phyloP scores from a whole-genome alignment of 1,140 invertebrate genomes.

The Zaprionus ghesquierei region DNA sequence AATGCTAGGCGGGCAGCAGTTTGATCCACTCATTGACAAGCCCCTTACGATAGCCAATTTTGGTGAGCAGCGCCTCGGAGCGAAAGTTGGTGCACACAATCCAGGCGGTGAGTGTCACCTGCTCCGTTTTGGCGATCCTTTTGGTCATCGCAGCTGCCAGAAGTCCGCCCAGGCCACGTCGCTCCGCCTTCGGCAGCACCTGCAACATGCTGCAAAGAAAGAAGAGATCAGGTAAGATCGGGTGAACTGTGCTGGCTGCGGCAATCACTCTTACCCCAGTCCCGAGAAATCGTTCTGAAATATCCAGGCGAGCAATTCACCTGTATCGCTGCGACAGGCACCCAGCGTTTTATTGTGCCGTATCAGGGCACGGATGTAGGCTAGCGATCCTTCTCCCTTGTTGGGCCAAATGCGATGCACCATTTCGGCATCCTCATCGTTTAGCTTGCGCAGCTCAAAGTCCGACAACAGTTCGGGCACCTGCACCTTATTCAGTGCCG shows the following conservation, averaged over 20 bases:
- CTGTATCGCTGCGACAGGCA: conserved; percentile 47
- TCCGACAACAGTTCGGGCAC: conserved; percentile 54
- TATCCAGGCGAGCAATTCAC: conserved; percentile 69
- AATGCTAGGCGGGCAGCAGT: conserved; percentile 26
- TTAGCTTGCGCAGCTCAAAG: conserved; percentile 52
- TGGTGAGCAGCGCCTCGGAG: conserved; percentile 55
- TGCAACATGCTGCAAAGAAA: conserved; percentile 58
- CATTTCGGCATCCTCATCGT: conserved; percentile 45
- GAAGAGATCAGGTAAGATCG: neutral
- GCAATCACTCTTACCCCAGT: conserved; percentile 48
- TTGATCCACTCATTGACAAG: conserved; percentile 75
- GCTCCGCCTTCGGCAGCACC: conserved; percentile 59
- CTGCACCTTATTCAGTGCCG: conserved; percentile 4
- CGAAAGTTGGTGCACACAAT: conserved; percentile 63
- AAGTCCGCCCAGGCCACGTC: conserved; percentile 60
- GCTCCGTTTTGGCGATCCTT: conserved; percentile 47
- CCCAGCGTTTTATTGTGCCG: conserved; percentile 58
- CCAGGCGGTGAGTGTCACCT: conserved; percentile 67
- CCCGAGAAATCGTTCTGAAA: conserved; percentile 76
- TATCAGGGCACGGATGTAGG: conserved; percentile 59
- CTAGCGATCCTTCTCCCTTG: conserved; percentile 68
- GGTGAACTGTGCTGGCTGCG: too few relatives aligned
- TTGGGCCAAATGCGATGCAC: conserved; percentile 68
- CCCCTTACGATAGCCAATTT: conserved; percentile 56
- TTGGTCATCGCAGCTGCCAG: conserved; percentile 58